A percentile compares a stretch with the other conserved stretches of the same genome.
Evolutionary conservation across 2,113 vertebrate genomes (phyloP).

Genomic region (Dasyurus viverrinus): DNA sequence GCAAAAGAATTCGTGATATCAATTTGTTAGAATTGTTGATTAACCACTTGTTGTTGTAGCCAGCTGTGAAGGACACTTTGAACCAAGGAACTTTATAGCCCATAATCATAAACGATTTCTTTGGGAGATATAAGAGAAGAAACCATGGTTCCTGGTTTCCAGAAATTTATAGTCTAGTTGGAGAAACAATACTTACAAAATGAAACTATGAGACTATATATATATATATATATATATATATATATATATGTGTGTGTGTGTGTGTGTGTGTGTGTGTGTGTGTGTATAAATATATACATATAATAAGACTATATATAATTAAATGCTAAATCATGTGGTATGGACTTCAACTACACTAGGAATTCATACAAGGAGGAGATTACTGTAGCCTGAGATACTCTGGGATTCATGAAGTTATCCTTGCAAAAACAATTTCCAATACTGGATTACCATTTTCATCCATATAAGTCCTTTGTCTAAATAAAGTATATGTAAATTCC

Average conservation of each 20-base stretch:
- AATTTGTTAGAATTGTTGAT: background rate
- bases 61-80: background rate
- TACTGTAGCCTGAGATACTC: background rate
- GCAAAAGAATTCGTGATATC: background rate
- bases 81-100: background rate
- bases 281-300: too few relatives aligned
- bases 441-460: background rate
- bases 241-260: too few relatives aligned
- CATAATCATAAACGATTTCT: background rate
- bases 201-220: conserved; percentile 24
- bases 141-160: background rate
- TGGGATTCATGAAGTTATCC: background rate
- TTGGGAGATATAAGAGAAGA: conserved; percentile 25
- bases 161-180: conserved; percentile 18
- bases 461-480: background rate
- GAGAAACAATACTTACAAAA: conserved; percentile 4
- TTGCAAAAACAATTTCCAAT: conserved; percentile 17
- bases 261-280: too few relatives aligned
- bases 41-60: background rate
- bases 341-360: background rate
- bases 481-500: background rate
- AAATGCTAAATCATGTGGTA: conserved; percentile 15
- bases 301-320: conserved; percentile 6
- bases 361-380: conserved; percentile 9
- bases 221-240: too few relatives aligned